Evolutionary conservation across 2,888 invertebrate species (phyloP).

Genomic region (Arge pagana): DNA sequence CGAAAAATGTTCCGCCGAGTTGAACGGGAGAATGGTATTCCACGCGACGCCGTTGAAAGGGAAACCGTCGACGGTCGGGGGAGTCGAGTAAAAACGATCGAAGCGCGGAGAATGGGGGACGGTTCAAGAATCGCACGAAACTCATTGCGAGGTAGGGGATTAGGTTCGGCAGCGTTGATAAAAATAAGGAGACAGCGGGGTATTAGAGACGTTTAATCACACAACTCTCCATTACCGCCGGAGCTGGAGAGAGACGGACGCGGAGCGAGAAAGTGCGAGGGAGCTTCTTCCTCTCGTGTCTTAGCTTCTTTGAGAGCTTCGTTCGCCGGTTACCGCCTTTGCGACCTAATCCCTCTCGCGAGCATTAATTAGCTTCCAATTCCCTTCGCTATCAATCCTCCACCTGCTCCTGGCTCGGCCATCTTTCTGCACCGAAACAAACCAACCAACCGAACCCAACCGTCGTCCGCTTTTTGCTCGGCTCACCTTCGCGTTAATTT

Average conservation of each 20-base stretch:
- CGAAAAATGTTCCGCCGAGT: no score
- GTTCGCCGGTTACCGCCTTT: constrained; percentile 6
- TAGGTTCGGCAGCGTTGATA: background rate
- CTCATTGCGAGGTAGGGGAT: constrained; percentile 14
- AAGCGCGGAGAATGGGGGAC: background rate
- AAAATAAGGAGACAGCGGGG: constrained; percentile 18
- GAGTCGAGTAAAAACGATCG: no score
- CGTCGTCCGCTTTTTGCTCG: constrained; percentile 3
- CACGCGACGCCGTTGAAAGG: no score
- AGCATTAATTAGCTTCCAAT: constrained; percentile 48
- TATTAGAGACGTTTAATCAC: constrained; percentile 37
- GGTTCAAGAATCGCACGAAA: constrained; percentile 1
- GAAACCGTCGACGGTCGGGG: no score
- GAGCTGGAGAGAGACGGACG: no score
- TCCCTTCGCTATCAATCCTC: constrained; percentile 44
- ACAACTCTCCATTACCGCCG: constrained; percentile 35
- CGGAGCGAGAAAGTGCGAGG: no score
- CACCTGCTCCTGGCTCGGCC: constrained; percentile 23
- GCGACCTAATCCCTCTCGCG: constrained; percentile 40
- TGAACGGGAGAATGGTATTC: no score
- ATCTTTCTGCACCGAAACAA: constrained; percentile 23
- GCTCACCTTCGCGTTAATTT: constrained; percentile 21
- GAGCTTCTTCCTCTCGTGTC: constrained; percentile 10
- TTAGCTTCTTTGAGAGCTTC: constrained; percentile 9
- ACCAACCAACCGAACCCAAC: no score